Evolutionary conservation across 2,797 vertebrate species (phyloP).

Genomic region (Steatocranus sp.): DNA sequence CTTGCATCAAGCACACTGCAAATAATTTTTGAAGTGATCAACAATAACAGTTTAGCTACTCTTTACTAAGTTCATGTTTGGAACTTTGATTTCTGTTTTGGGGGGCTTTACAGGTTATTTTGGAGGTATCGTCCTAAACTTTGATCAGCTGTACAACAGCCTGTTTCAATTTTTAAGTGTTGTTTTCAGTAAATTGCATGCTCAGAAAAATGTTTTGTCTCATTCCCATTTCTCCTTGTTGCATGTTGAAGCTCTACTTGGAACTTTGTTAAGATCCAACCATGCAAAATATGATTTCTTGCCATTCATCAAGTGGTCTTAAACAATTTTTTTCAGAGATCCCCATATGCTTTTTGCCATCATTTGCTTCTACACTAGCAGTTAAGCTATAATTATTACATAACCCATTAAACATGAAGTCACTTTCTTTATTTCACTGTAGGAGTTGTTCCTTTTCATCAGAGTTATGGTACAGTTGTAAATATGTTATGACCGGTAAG

Average conservation of each 20-base stretch:
- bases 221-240: background rate
- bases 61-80: background rate
- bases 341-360: background rate
- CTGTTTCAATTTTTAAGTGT: background rate
- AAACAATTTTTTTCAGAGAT: background rate
- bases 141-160: background rate
- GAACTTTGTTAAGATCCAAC: background rate
- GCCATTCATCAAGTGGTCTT: background rate
- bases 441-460: background rate
- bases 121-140: background rate
- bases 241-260: background rate
- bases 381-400: background rate
- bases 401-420: background rate
- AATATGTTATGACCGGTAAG: background rate
- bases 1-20: background rate
- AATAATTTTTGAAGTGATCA: background rate
- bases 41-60: background rate
- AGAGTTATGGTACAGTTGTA: background rate
- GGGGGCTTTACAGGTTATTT: background rate
- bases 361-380: background rate
- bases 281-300: background rate
- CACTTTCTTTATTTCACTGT: background rate
- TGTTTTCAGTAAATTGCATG: background rate
- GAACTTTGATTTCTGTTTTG: background rate
- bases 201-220: background rate